phyloP scores from a whole-genome alignment of 2,888 invertebrate genomes.

The Tetranychus truncatus region DNA sequence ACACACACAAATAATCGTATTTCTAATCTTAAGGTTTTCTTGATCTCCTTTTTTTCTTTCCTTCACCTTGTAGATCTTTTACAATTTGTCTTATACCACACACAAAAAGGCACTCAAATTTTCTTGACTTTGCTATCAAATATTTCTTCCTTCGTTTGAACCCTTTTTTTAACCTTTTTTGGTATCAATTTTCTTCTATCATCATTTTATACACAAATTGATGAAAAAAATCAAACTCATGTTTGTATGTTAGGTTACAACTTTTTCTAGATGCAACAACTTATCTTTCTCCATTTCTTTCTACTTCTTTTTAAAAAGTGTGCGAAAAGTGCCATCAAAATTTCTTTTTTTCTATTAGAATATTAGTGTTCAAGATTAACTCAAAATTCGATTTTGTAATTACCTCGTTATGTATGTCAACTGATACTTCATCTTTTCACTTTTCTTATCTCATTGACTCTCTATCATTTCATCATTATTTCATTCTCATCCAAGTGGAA shows the following conservation, averaged over 20 bases:
- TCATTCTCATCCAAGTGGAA: neutral
- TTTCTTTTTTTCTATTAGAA: neutral
- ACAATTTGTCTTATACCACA: neutral
- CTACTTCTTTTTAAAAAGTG: neutral
- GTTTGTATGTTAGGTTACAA: neutral
- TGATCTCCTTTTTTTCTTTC: neutral
- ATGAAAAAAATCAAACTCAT: neutral
- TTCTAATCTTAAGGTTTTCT: conserved; percentile 1
- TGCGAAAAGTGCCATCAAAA: neutral
- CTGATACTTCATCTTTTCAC: neutral
- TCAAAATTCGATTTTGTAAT: neutral
- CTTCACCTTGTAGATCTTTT: neutral
- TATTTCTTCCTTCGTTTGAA: neutral
- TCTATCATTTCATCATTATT: neutral
- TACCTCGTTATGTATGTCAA: neutral
- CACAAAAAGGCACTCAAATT: neutral
- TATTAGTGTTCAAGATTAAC: neutral
- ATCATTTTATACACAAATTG: neutral
- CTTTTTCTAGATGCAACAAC: neutral
- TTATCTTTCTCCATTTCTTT: neutral
- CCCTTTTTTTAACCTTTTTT: neutral
- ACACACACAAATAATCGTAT: neutral
- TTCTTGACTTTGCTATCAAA: neutral
- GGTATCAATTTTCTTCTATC: neutral
- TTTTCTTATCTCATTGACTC: neutral